A percentile compares a stretch with the other conserved stretches of the same genome.
phyloP scores from a whole-genome alignment of 2,888 invertebrate species.

The Myathropa florea region DNA sequence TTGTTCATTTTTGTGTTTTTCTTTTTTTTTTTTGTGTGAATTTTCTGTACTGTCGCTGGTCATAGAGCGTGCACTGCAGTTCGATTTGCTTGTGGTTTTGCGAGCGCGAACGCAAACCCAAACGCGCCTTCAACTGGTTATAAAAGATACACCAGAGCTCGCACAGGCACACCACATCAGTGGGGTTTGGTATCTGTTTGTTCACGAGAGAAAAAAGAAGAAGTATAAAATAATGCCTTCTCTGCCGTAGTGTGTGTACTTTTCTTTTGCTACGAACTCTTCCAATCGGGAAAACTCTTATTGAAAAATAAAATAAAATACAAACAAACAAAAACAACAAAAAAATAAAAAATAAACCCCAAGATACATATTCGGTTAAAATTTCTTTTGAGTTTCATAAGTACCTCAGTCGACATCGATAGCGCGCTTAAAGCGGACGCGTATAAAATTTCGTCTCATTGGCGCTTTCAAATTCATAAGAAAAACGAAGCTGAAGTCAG shows the following conservation, averaged over 20 bases:
- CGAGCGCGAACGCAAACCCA: constrained; percentile 38
- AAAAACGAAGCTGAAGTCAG: neutral
- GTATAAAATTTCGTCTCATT: constrained; percentile 43
- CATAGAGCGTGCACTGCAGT: constrained; percentile 68
- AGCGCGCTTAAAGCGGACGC: constrained; percentile 68
- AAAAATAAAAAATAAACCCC: constrained; percentile 36
- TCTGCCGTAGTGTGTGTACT: neutral
- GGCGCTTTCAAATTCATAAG: constrained; percentile 11
- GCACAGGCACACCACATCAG: constrained; percentile 12
- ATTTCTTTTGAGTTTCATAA: constrained; percentile 70
- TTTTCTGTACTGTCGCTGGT: constrained; percentile 35
- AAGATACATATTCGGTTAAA: constrained; percentile 71
- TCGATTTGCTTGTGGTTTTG: constrained; percentile 60
- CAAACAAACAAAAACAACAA: constrained; percentile 31
- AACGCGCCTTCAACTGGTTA: constrained; percentile 58
- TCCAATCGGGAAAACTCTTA: constrained; percentile 59
- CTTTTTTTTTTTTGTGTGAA: neutral
- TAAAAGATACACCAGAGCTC: constrained; percentile 34
- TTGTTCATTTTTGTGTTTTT: constrained; percentile 4
- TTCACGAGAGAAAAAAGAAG: neutral
- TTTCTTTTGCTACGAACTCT: constrained; percentile 34
- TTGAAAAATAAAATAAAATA: constrained; percentile 35
- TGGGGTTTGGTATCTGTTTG: constrained; percentile 24
- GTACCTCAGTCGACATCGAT: constrained; percentile 69
- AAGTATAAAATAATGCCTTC: neutral